Conservation (phyloP, 1,140 invertebrate genomes). For the Sweltsa coloradensis region DNA sequence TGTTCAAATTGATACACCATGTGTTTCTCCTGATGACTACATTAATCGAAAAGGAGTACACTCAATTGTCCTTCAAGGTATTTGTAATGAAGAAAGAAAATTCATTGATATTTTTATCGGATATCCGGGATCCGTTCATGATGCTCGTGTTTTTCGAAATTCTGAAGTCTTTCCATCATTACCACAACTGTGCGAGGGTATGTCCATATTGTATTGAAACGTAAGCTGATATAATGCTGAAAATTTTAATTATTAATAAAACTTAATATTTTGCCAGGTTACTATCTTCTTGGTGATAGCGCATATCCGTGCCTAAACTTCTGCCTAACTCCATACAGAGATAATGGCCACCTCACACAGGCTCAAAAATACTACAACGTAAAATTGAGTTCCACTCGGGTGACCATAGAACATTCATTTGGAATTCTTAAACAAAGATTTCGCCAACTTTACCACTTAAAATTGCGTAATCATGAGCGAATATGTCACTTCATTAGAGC, state of each 20-base stretch:
- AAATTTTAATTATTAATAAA: not conserved
- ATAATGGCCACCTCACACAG: constrained; percentile 13
- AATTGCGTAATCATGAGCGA: constrained; percentile 9
- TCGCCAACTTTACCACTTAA: constrained; percentile 14
- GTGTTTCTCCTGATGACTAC: too few species aligned
- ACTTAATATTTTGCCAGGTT: not conserved
- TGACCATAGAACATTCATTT: constrained; percentile 16
- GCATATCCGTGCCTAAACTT: constrained; percentile 8
- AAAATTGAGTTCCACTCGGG: not conserved
- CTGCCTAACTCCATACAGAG: constrained; percentile 11
- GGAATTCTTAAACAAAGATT: constrained; percentile 19
- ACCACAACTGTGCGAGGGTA: too few species aligned
- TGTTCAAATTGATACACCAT: too few species aligned
- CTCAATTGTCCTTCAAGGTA: not conserved
- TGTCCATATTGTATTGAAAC: too few species aligned
- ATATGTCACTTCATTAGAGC: constrained; percentile 14
- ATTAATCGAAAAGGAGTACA: not conserved
- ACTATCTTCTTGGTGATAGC: constrained; percentile 10
- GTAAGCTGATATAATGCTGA: not conserved
- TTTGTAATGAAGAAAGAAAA: not conserved
- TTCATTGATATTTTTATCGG: too few species aligned
- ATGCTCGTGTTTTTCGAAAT: not conserved
- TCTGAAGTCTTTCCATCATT: too few species aligned
- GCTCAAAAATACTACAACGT: constrained; percentile 13
- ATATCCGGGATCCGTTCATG: not conserved